Evolutionary conservation across 2,888 invertebrate genomes (phyloP).

Genomic region (Tethea ocularis): DNA sequence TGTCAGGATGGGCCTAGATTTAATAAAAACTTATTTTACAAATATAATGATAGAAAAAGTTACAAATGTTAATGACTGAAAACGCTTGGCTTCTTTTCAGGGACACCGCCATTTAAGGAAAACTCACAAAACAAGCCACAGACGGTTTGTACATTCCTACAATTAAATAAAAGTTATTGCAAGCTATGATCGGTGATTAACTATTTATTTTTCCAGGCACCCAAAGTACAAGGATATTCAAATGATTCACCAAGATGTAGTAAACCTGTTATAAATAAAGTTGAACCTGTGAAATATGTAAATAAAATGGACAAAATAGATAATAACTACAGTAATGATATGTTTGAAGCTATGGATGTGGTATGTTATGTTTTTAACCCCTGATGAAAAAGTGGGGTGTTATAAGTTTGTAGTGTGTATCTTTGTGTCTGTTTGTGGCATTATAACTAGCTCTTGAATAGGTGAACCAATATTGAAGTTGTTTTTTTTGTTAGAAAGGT

Average conservation of each 20-base stretch:
- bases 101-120: conserved; percentile 59
- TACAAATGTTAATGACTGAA: too few species aligned
- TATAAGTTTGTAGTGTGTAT: too few species aligned
- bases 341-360: conserved; percentile 59
- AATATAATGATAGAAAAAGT: too few species aligned
- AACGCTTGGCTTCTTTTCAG: conserved; percentile 39
- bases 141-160: not conserved
- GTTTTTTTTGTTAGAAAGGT: too few species aligned
- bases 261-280: conserved; percentile 20
- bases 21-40: too few species aligned
- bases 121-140: conserved; percentile 2
- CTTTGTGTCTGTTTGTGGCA: too few species aligned
- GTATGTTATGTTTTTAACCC: conserved; percentile 47
- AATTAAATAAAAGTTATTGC: not conserved
- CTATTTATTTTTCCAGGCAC: not conserved
- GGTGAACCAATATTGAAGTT: too few species aligned
- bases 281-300: conserved; percentile 14
- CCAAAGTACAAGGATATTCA: not conserved
- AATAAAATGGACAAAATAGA: conserved; percentile 14
- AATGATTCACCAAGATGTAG: conserved; percentile 3
- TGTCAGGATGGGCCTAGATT: too few species aligned
- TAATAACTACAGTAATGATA: conserved; percentile 41
- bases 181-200: too few species aligned
- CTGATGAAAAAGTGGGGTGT: too few species aligned
- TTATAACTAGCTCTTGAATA: too few species aligned